Evolutionary conservation across 2,113 vertebrate genomes (phyloP).

Genomic region (Muntiacus reevesi): DNA sequence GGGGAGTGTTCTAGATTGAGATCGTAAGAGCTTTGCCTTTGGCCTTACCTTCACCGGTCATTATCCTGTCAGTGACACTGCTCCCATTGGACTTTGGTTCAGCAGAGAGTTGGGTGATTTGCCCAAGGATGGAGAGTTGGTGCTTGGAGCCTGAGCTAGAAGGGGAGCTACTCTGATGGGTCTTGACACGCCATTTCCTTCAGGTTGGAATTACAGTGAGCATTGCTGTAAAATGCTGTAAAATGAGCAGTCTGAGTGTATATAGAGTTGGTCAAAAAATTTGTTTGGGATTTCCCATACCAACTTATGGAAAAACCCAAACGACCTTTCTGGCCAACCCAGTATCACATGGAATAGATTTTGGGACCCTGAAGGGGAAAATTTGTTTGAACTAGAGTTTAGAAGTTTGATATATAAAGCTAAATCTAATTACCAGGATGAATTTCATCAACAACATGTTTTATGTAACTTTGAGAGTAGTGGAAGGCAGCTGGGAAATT

Average conservation of each 20-base stretch:
- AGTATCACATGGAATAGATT: neutral
- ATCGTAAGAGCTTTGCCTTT: neutral
- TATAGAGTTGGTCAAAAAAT: neutral
- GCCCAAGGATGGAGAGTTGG: neutral
- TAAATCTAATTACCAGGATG: neutral
- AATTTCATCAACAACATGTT: neutral
- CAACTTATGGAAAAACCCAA: neutral
- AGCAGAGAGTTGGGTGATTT: neutral
- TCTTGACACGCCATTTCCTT: neutral
- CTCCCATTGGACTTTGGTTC: neutral
- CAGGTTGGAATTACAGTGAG: neutral
- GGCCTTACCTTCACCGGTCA: neutral
- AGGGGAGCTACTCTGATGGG: too few relatives aligned
- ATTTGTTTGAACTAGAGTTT: neutral
- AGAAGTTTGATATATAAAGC: neutral
- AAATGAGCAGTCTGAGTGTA: neutral
- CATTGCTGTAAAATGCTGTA: neutral
- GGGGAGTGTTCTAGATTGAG: neutral
- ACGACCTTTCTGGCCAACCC: neutral
- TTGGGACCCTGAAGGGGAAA: neutral
- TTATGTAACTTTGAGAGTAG: neutral
- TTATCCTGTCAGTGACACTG: neutral
- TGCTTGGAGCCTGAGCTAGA: neutral
- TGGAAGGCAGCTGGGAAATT: neutral
- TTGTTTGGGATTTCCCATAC: neutral